Percentiles rank a stretch among this genome's conserved stretches.
These are phyloP conservation scores for Zaprionus lineosus DNA, from an alignment of 2,888 invertebrate species.

Conservation along the genomic window DNA sequence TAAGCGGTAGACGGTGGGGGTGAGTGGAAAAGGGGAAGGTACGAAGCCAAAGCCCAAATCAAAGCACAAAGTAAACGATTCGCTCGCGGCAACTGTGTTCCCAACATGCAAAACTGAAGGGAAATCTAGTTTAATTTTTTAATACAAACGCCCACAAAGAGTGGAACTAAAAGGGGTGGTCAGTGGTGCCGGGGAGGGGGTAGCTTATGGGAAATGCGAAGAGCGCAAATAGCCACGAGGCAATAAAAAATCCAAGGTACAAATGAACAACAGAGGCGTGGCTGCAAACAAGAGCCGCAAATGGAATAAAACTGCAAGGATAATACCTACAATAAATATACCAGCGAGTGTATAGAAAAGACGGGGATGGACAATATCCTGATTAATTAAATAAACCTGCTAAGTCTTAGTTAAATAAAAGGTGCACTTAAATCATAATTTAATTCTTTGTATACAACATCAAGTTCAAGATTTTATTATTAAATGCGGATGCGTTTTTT, in stretches of 20 bases:
- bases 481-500: too few species aligned
- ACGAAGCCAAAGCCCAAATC: slow-evolving; percentile 28
- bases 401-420: too few species aligned
- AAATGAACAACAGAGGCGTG: slow-evolving; percentile 29
- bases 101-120: slow-evolving; percentile 69
- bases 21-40: too few species aligned
- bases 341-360: too few species aligned
- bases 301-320: neutral
- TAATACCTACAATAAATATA: neutral
- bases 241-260: neutral
- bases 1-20: slow-evolving; percentile 6
- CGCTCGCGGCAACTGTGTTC: slow-evolving; percentile 57
- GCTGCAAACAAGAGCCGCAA: neutral
- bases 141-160: slow-evolving; percentile 65
- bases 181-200: slow-evolving; percentile 1
- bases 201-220: neutral
- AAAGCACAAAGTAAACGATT: slow-evolving; percentile 63
- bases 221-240: slow-evolving; percentile 7
- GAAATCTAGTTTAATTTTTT: slow-evolving; percentile 78
- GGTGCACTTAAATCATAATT: too few species aligned
- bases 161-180: slow-evolving; percentile 25
- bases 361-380: too few species aligned
- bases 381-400: too few species aligned
- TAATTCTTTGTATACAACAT: too few species aligned
- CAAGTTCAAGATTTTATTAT: too few species aligned